phyloP scores from a whole-genome alignment of 2,797 vertebrate species.

The Ataeniobius toweri region DNA sequence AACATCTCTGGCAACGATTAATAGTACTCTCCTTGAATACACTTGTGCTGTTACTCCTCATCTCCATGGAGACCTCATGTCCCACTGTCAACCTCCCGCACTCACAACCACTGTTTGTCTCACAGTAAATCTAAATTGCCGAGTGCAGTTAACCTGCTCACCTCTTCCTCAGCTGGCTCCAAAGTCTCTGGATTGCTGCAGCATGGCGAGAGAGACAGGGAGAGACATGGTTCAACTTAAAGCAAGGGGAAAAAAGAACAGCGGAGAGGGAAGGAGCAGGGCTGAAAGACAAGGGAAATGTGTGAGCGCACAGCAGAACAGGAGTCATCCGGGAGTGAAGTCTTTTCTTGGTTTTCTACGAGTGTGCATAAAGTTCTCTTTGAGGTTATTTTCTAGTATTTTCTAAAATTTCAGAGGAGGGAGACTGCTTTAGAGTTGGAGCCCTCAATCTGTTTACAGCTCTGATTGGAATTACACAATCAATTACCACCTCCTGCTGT shows the following conservation, averaged over 20 bases:
- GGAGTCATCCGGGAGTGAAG: constrained; percentile 45
- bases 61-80: constrained; percentile 73
- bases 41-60: constrained; percentile 50
- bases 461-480: constrained; percentile 80
- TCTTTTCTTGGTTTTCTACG: not conserved
- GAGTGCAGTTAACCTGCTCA: constrained; percentile 71
- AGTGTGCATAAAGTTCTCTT: not conserved
- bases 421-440: constrained; percentile 44
- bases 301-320: constrained; percentile 56
- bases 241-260: constrained; percentile 39
- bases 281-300: constrained; percentile 33
- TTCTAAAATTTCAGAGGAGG: constrained; percentile 66
- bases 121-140: constrained; percentile 78
- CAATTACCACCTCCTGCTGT: constrained; percentile 75
- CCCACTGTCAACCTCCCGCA: not conserved
- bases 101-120: constrained; percentile 65
- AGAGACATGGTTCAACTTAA: constrained; percentile 52
- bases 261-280: not conserved
- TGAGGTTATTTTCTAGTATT: constrained; percentile 57
- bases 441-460: constrained; percentile 79
- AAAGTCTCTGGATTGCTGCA: constrained; percentile 43
- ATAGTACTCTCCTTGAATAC: constrained; percentile 39
- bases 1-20: constrained; percentile 63
- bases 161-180: constrained; percentile 43
- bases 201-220: constrained; percentile 42